phyloP scores from a whole-genome alignment of 2,888 invertebrate species.

The Ephialtes manifestator region DNA sequence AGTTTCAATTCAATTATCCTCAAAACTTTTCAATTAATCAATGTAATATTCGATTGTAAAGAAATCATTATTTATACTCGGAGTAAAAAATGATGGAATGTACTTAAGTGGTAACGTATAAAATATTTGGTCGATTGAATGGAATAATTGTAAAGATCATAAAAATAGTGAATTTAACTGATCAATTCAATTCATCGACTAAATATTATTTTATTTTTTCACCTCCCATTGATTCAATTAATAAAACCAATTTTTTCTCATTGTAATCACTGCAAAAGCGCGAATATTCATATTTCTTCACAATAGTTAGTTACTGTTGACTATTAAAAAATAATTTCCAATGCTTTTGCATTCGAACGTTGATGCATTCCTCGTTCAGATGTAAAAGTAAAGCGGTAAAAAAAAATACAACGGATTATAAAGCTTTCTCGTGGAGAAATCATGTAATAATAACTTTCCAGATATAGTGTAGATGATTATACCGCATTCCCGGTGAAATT shows the following conservation, averaged over 20 bases:
- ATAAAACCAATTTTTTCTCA: background rate
- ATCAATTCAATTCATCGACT: no score
- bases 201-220: no score
- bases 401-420: conserved; percentile 3
- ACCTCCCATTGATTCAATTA: background rate
- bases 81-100: no score
- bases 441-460: conserved; percentile 7
- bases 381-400: background rate
- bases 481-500: background rate
- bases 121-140: no score
- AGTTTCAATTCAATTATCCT: no score
- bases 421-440: conserved; percentile 27
- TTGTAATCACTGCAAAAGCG: background rate
- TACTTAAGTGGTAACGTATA: no score
- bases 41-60: no score
- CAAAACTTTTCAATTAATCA: no score
- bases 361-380: background rate
- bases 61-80: no score
- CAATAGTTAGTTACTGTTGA: background rate
- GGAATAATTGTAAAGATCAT: no score
- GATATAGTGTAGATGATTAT: background rate
- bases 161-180: no score
- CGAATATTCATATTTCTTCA: background rate
- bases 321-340: background rate
- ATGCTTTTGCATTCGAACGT: background rate